A percentile compares a stretch with the other conserved stretches of the same genome.
These are phyloP conservation scores for Pollimyrus isidori DNA, from an alignment of 2,113 vertebrate species.

Conservation along the genomic window DNA sequence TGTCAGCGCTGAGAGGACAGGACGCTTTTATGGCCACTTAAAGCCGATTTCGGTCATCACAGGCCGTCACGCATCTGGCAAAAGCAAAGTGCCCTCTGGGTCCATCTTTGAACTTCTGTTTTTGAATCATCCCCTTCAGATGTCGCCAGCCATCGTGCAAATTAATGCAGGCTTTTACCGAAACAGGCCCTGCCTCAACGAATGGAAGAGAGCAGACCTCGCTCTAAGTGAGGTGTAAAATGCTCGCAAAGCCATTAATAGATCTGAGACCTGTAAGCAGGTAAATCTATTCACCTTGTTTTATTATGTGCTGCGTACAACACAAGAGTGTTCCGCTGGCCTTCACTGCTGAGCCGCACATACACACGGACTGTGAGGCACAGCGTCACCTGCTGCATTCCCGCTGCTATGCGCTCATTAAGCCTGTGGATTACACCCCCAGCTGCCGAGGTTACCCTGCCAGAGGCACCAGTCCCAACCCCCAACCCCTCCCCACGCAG, in stretches of 20 bases:
- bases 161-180: not conserved
- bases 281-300: not conserved
- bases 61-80: not conserved
- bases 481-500: not conserved
- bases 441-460: not conserved
- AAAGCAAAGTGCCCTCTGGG: not conserved
- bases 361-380: not conserved
- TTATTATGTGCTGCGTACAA: not conserved
- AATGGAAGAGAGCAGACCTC: not conserved
- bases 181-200: not conserved
- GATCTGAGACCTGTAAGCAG: not conserved
- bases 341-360: not conserved
- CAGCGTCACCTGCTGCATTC: not conserved
- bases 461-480: not conserved
- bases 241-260: not conserved
- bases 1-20: not conserved
- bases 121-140: not conserved
- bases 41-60: not conserved
- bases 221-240: not conserved
- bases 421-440: not conserved
- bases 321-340: not conserved
- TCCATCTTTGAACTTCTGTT: not conserved
- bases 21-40: not conserved
- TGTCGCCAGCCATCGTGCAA: not conserved
- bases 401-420: not conserved